Evolutionary conservation across 2,113 vertebrate species (phyloP), one percentile per base, ranked within the genome.

Genomic region (Xyliphius kryptos): DNA sequence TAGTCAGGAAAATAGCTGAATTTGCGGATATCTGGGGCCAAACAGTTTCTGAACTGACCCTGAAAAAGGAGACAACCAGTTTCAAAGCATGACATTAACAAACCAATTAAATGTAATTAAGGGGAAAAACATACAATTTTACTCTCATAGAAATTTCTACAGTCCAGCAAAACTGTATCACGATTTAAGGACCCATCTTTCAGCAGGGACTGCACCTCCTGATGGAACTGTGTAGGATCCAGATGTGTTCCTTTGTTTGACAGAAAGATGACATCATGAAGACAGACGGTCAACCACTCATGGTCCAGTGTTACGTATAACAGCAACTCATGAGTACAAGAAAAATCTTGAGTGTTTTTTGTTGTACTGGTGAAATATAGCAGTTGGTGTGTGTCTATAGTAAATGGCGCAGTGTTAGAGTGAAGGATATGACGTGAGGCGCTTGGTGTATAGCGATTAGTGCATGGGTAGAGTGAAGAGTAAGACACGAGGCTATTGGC

Each of bases 1-100:
- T 97, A 99, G 75, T 88, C 89, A 2, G 96, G 96, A 73, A 99
- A 99, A 76, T 99, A 99, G 85, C 95, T 99, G 87, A 99, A 99
- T 72, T 99, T 99, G 43, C 95, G 89, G 79, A 99, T 99, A 81
- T 98, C 82, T 14, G 95, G 96, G 21, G 95, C 95, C 78, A 99
- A 73, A 73, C 91, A 96, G 8, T 83, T 87, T 79, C 82, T 88
- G 66, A 99, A 99, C 65, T 86, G 89, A 0, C 95, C 96, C 96
- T 98, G 70, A 9, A 15, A 49, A 60, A 26, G 38, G 19, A 10
- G n/a, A n/a, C 15, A 41, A 63, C 22, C 26, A 32, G 26, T 6
- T 32, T 32, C 26, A 32, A 55, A 37, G 10, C 43, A 46, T 46
- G 1, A 5, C 43, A 14, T 6, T 6, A 1, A 46, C 3, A 46